These are phyloP conservation scores for Mesocricetus auratus DNA, from an alignment of 2,113 vertebrate genomes.

Conservation along the genomic window DNA sequence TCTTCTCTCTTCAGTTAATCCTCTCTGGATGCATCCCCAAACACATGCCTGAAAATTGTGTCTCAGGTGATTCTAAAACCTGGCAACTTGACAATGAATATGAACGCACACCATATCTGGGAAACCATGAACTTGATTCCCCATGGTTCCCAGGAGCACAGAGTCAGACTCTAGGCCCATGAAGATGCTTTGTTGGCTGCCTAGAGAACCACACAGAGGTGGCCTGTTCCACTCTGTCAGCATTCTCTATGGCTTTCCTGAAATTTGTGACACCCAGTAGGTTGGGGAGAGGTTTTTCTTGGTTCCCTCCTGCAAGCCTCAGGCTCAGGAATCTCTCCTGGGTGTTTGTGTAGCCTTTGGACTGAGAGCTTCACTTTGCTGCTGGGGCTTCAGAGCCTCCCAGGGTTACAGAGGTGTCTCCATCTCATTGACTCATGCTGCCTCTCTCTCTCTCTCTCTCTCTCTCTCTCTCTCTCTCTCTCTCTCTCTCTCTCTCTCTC, in stretches of 20 bases:
- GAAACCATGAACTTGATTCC: not conserved
- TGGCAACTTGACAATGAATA: not conserved
- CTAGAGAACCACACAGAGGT: no score
- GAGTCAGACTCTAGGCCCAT: not conserved
- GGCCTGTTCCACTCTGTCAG: not conserved
- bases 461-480: no score
- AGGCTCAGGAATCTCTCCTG: not conserved
- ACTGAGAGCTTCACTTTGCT: not conserved
- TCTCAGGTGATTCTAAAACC: not conserved
- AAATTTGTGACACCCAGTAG: not conserved
- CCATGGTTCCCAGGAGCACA: not conserved
- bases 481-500: no score
- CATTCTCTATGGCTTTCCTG: not conserved
- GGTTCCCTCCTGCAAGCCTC: not conserved
- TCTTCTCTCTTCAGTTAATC: not conserved
- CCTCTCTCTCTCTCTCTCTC: no score
- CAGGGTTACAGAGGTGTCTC: not conserved
- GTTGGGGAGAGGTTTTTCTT: not conserved
- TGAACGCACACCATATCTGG: not conserved
- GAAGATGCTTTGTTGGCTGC: no score
- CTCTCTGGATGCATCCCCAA: not conserved
- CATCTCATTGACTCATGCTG: not conserved
- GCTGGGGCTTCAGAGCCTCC: fast-evolving
- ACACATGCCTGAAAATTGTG: not conserved
- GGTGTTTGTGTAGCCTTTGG: not conserved